Evolutionary conservation across 2,113 vertebrate species (phyloP).

Genomic region (Lagopus leucura): DNA sequence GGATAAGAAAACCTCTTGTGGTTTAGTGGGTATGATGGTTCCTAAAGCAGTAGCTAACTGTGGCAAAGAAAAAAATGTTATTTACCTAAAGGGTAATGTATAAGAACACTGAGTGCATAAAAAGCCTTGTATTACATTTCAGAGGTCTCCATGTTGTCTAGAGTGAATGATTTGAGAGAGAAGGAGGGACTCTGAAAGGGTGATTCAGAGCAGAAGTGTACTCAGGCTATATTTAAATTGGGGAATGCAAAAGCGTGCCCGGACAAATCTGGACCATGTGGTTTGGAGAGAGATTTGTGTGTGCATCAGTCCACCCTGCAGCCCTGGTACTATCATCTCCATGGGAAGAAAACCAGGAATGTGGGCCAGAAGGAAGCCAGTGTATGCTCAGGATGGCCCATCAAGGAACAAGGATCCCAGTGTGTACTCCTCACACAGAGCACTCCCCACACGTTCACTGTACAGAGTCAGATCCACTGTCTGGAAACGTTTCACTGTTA

Average conservation of each 20-base stretch:
- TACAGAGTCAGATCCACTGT: neutral
- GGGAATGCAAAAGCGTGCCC: neutral
- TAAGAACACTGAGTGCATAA: neutral
- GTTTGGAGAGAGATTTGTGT: neutral
- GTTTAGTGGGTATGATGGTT: neutral
- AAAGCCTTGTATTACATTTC: neutral
- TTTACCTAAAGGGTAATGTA: neutral
- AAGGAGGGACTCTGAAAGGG: neutral
- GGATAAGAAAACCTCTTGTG: neutral
- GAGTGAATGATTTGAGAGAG: neutral
- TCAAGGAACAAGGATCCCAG: neutral
- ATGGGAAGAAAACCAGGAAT: neutral
- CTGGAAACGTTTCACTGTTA: neutral
- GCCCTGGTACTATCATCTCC: neutral
- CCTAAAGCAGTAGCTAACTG: neutral
- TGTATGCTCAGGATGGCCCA: neutral
- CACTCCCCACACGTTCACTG: neutral
- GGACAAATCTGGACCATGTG: neutral
- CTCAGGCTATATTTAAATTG: neutral
- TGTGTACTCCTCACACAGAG: neutral
- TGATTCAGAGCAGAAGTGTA: neutral
- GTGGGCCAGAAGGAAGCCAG: neutral
- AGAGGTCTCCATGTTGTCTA: neutral
- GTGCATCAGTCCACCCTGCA: neutral
- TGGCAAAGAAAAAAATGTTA: neutral